phyloP scores from a whole-genome alignment of 2,797 vertebrate genomes.

The Bradypodion pumilum region DNA sequence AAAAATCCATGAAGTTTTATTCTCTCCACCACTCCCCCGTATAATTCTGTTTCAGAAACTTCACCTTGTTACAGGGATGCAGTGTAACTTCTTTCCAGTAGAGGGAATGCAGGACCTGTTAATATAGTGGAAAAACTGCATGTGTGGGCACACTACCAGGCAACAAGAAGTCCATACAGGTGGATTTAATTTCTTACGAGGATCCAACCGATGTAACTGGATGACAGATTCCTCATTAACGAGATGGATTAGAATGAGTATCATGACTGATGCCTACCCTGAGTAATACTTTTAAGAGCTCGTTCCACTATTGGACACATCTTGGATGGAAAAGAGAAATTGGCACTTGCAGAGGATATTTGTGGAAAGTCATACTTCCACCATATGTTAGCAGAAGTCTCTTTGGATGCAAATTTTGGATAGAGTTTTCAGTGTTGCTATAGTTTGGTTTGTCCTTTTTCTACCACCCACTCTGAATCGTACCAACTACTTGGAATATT shows the following conservation, averaged over 20 bases:
- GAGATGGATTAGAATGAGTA: slow-evolving; percentile 73
- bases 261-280: slow-evolving; percentile 67
- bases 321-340: slow-evolving; percentile 72
- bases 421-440: slow-evolving; percentile 66
- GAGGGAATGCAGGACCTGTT: fast-evolving
- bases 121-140: not conserved
- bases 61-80: slow-evolving; percentile 46
- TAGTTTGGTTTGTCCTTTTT: slow-evolving; percentile 70
- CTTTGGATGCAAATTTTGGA: slow-evolving; percentile 73
- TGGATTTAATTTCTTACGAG: slow-evolving; percentile 66
- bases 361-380: slow-evolving; percentile 75
- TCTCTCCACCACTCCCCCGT: slow-evolving; percentile 22
- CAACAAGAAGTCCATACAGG: slow-evolving; percentile 42
- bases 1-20: slow-evolving; percentile 28
- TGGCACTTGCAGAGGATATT: slow-evolving; percentile 72
- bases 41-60: slow-evolving; percentile 49
- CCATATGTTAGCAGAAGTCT: slow-evolving; percentile 74
- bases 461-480: slow-evolving; percentile 68
- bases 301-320: slow-evolving; percentile 63
- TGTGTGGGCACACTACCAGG: not conserved
- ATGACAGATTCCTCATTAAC: slow-evolving; percentile 69
- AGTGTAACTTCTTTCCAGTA: fast-evolving
- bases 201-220: slow-evolving; percentile 49
- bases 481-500: slow-evolving; percentile 60
- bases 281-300: slow-evolving; percentile 70